A percentile compares a stretch with the other conserved stretches of the same genome.
Conservation (phyloP, 1,140 invertebrate genomes). For the Eufriesea mexicana region DNA sequence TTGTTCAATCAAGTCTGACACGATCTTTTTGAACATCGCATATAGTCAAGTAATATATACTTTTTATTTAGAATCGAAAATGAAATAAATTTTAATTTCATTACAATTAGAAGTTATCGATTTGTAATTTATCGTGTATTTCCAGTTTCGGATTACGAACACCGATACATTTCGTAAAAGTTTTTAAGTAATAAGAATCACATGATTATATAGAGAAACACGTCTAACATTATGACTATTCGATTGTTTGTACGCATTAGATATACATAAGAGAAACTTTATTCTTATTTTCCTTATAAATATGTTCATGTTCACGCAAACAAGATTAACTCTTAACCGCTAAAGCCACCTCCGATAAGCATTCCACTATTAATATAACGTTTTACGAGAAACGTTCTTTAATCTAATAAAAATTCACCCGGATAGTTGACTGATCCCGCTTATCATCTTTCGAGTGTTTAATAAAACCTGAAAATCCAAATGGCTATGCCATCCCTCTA, state of each 20-base stretch:
- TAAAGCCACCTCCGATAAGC: neutral
- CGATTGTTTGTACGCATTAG: constrained; percentile 10
- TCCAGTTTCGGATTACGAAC: neutral
- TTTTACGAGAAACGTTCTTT: neutral
- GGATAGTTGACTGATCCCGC: neutral
- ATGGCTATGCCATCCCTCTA: neutral
- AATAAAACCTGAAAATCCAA: neutral
- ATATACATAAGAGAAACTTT: neutral
- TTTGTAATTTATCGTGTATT: constrained; percentile 1
- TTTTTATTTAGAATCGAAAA: neutral
- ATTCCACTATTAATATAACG: neutral
- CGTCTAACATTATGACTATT: neutral
- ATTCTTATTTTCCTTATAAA: constrained; percentile 12
- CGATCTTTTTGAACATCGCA: neutral
- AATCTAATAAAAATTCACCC: constrained; percentile 3
- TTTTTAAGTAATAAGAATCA: neutral
- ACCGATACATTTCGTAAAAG: neutral
- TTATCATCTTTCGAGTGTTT: constrained; percentile 2
- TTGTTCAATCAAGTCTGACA: constrained; percentile 65
- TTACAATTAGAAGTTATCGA: neutral
- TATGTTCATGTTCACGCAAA: constrained; percentile 9
- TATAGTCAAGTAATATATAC: neutral
- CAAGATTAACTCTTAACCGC: constrained; percentile 5
- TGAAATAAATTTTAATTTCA: neutral
- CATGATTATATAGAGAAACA: neutral